Base-by-base conservation (phyloP, 2,888 invertebrate genomes). In the Hofmannophila pseudospretella region DNA sequence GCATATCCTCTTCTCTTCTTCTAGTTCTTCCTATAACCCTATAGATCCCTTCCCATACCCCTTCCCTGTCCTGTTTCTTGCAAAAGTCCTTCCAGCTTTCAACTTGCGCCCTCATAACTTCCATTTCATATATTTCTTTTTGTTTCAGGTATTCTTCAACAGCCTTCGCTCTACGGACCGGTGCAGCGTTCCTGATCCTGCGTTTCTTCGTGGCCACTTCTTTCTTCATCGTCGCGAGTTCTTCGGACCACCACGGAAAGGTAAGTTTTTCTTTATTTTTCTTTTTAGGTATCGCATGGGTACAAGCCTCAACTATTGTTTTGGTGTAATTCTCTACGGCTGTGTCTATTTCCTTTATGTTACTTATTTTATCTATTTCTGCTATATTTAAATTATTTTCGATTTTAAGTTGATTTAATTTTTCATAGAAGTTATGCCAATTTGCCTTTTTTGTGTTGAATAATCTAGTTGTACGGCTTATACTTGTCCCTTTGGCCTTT, bases 181-280 rank as follows among this genome's bases (percentile, higher is more conserved):
- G 40, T 0, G 52, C 42, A 4, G 51, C 47, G 8, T 34, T 33
- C 0, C 37, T 10, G 23, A 50, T 38, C 7, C 47, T 36, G 2
- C 47, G 27, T 14, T 38, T 47, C 23, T 9, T 37, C 4, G 38
- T 44, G 31, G 30, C 16, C 7, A 47, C 39, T 11, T 38, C 19
- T 4, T 22, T 39, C 32, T 45, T 51, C 38, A 40, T 1, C 7
- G 5, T 12, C 0, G 19, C 35, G 3, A 50, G 45, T 5, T 34
- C 32, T 3, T 45, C 37, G 11, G 32, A 28, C 51, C 48, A 48
- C 51, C 50, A 50, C 20, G 46, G 49, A 12, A 47, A 5, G 8
- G 27, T 48, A 8, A 39, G 22, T 25, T 1, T 31, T 3, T 32
- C 9, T 11, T 32, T 37, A 0, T 4, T 29, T 11, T 43, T 42